Evolutionary conservation across 1,140 invertebrate genomes (phyloP).

Genomic region (Zaprionus camerounensis): DNA sequence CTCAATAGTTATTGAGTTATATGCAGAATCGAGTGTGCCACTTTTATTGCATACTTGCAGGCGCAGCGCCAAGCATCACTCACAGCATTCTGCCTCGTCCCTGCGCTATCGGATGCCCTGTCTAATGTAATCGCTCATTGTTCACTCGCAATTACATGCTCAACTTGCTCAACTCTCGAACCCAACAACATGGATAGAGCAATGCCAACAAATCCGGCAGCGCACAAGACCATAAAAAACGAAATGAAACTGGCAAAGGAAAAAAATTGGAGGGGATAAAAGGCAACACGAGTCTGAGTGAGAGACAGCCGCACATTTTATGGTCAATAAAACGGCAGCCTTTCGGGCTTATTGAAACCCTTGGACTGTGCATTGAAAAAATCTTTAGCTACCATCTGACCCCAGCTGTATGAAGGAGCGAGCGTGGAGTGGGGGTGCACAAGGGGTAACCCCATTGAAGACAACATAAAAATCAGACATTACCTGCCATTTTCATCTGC

Average conservation of each 20-base stretch:
- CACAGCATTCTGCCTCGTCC: too few relatives aligned
- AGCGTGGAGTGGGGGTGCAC: not conserved
- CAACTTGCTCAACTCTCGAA: slow-evolving; percentile 28
- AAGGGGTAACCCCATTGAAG: slow-evolving; percentile 48
- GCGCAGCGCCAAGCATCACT: not conserved
- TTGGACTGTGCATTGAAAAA: slow-evolving; percentile 65
- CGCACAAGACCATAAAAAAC: slow-evolving; percentile 37
- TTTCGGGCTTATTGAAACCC: slow-evolving; percentile 67
- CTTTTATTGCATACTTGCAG: slow-evolving; percentile 31
- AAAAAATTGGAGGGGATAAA: slow-evolving; percentile 16
- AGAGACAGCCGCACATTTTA: slow-evolving; percentile 52
- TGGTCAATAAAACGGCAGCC: slow-evolving; percentile 72
- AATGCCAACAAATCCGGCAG: slow-evolving; percentile 33
- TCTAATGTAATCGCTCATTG: slow-evolving; percentile 34
- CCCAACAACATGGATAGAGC: slow-evolving; percentile 27
- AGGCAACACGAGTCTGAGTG: slow-evolving; percentile 11
- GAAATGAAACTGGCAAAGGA: slow-evolving; percentile 52
- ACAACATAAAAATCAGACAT: slow-evolving; percentile 69
- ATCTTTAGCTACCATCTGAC: slow-evolving; percentile 55
- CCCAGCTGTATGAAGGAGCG: slow-evolving; percentile 12
- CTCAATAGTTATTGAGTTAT: slow-evolving; percentile 37
- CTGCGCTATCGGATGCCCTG: not conserved
- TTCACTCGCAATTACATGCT: slow-evolving; percentile 47
- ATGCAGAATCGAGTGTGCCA: slow-evolving; percentile 16
- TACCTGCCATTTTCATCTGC: slow-evolving; percentile 58